Evolutionary conservation across 1,140 invertebrate species (phyloP), one percentile per base, ranked within the genome.

Genomic region (Zaprionus camerounensis): DNA sequence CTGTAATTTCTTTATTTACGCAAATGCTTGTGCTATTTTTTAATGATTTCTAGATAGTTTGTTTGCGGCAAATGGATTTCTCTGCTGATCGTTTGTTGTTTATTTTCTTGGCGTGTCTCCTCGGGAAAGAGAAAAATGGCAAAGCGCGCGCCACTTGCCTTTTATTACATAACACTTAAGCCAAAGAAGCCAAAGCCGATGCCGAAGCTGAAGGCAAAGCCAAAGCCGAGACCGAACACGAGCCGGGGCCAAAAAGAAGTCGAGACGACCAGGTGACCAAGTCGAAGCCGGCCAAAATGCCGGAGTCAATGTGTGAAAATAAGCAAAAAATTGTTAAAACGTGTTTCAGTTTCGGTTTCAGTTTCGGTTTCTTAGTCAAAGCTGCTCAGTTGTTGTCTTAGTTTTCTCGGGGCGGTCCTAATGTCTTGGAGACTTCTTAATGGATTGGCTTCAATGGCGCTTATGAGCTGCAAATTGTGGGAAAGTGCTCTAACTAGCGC

Each of bases 21-120:
- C 84, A 88, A 88, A 88, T 84, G 69, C 75, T 71, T 84, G 81
- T 73, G 81, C 78, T 81, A 90, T 84, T 84, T 88, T 88, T 81
- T 88, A 76, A 88, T 84, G 78, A 86, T 86, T 86, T 86, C 84
- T 88, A 88, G 75, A 71, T 62, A 51, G 72, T 75, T 53, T 22
- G 66, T 56, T 57, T 56, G 38, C n/a, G 28, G 53, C 24, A 58
- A 58, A 69, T 41, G 9, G 17, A 73, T 56, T 56, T 66, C 41
- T 56, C 15, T 20, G 31, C 67, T 38, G 22, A 62, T 72, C 67
- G 55, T 66, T 73, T 65, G 31, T 71, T 75, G 62, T 56, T 74
- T 71, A 41, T 44, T 20, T 46, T 71, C 26, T 53, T 28, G 49
- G 41, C 51, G 56, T 71, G 53, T 62, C 63, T 82, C 76, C 70